These are phyloP conservation scores for Mormyrus hasselquistii DNA, from an alignment of 2,797 vertebrate species.

Conservation along the genomic window DNA sequence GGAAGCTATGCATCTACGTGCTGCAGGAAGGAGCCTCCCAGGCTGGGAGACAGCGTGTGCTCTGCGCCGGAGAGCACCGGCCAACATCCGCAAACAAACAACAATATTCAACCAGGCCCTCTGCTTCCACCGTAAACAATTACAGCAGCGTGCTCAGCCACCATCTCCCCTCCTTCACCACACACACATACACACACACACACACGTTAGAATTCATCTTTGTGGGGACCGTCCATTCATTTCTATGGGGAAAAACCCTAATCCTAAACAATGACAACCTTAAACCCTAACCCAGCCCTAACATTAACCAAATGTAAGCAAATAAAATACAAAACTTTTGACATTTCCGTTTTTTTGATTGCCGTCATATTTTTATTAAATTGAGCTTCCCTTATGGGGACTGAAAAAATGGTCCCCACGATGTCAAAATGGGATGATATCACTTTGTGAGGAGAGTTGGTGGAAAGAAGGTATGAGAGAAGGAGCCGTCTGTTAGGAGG, in stretches of 20 bases:
- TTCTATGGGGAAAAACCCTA: not conserved
- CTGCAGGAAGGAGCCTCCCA: slow-evolving; percentile 59
- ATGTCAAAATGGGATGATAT: not conserved
- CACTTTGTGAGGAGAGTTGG: not conserved
- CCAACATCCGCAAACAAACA: slow-evolving; percentile 45
- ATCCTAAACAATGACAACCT: not conserved
- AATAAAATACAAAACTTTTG: not conserved
- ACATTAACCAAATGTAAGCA: not conserved
- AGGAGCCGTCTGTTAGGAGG: not conserved
- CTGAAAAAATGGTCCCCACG: not conserved
- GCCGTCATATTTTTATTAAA: not conserved
- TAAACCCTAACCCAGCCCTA: not conserved
- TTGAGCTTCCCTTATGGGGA: not conserved
- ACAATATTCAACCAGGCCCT: slow-evolving; percentile 35
- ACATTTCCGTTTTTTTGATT: not conserved
- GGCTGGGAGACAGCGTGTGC: slow-evolving; percentile 33
- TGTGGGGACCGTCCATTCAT: not conserved
- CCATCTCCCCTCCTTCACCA: not conserved
- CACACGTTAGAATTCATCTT: not conserved
- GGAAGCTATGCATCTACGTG: slow-evolving; percentile 68
- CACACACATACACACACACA: not conserved
- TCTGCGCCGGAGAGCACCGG: slow-evolving; percentile 22
- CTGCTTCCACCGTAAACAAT: slow-evolving; percentile 38
- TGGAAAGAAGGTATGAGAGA: not conserved
- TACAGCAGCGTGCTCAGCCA: slow-evolving; percentile 13